A percentile compares a stretch with the other conserved stretches of the same genome.
phyloP scores from a whole-genome alignment of 2,797 vertebrate genomes.

The Falco concolor region DNA sequence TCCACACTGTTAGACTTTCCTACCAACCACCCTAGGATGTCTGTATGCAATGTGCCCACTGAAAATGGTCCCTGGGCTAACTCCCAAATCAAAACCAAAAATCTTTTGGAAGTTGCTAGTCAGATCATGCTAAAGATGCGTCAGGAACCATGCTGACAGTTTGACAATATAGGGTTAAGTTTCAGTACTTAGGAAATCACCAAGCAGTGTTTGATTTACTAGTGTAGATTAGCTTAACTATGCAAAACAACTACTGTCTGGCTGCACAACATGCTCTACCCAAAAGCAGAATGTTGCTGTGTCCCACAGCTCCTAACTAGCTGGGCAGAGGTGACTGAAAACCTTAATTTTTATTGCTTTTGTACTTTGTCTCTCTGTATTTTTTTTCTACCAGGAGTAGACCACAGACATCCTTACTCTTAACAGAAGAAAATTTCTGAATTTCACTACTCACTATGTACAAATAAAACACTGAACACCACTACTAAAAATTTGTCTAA shows the following conservation, averaged over 20 bases:
- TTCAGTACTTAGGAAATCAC: not conserved
- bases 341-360: not conserved
- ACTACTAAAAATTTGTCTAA: not conserved
- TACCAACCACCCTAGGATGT: not conserved
- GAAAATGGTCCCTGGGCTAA: not conserved
- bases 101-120: not conserved
- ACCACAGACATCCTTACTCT: not conserved
- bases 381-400: not conserved
- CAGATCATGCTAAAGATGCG: not conserved
- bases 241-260: not conserved
- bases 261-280: not conserved
- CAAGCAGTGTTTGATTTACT: not conserved
- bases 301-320: not conserved
- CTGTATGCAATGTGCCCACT: not conserved
- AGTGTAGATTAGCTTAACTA: not conserved
- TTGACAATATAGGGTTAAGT: not conserved
- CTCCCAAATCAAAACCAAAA: not conserved
- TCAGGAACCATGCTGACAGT: not conserved
- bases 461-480: not conserved
- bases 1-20: not conserved
- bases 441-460: not conserved
- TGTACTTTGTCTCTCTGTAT: not conserved
- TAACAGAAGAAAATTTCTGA: not conserved
- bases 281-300: accelerated
- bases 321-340: not conserved